Evolutionary conservation across 2,888 invertebrate species (phyloP).

Genomic region (Rotaria magnacalcarata): DNA sequence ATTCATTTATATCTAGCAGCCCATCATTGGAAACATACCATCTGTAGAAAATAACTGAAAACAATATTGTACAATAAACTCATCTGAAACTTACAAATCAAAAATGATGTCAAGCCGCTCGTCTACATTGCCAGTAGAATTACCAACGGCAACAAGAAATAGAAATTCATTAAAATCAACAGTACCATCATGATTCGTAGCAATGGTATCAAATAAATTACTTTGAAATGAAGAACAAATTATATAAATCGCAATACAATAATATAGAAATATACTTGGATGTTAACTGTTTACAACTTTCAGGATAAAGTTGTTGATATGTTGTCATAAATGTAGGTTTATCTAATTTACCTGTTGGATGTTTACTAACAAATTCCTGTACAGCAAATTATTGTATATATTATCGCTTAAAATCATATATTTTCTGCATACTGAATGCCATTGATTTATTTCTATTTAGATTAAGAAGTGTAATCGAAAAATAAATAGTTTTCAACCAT

Average conservation of each 20-base stretch:
- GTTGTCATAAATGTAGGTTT: background rate
- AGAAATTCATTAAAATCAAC: background rate
- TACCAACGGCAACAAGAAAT: background rate
- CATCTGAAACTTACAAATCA: background rate
- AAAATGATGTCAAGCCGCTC: background rate
- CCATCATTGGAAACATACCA: background rate
- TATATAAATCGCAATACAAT: background rate
- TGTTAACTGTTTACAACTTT: background rate
- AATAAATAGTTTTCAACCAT: background rate
- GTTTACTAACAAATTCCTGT: background rate
- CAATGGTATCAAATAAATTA: background rate
- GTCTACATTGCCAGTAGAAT: background rate
- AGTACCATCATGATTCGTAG: background rate
- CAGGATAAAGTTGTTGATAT: background rate
- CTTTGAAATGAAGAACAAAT: background rate
- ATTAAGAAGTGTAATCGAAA: background rate
- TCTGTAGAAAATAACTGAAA: background rate
- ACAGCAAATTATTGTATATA: background rate
- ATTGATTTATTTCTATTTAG: background rate
- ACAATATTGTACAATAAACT: background rate
- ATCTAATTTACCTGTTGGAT: background rate
- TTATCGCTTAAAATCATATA: background rate
- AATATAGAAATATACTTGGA: background rate
- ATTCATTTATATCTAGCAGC: background rate
- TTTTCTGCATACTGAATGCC: background rate